Evolutionary conservation across 2,888 invertebrate species (phyloP).

Genomic region (Epiblema foenella): DNA sequence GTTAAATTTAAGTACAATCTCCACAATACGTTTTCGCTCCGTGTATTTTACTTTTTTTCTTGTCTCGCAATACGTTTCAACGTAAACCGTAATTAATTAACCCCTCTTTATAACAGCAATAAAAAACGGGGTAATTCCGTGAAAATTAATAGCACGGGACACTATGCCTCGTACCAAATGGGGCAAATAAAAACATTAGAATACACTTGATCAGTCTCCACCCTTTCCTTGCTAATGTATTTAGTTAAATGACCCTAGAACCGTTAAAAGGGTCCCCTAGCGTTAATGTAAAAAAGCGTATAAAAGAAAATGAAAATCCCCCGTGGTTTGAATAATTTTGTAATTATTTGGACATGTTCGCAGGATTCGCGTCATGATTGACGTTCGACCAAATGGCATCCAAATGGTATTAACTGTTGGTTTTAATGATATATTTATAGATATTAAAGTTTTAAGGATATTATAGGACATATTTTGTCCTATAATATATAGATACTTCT

Average conservation of each 20-base stretch:
- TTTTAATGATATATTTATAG: too few relatives aligned
- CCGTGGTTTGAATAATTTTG: slow-evolving; percentile 30
- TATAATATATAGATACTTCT: too few relatives aligned
- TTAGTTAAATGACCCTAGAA: slow-evolving; percentile 78
- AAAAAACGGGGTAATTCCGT: slow-evolving; percentile 41
- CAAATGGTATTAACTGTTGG: too few relatives aligned
- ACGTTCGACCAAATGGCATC: slow-evolving; percentile 8
- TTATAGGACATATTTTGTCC: too few relatives aligned
- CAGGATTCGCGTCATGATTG: slow-evolving; percentile 8
- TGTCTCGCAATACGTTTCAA: slow-evolving; percentile 10
- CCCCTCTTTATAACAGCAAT: slow-evolving; percentile 14
- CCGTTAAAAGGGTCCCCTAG: slow-evolving; percentile 65
- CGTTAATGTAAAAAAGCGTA: slow-evolving; percentile 52
- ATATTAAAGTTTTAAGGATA: too few relatives aligned
- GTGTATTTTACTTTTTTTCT: neutral
- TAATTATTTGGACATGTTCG: slow-evolving; percentile 25
- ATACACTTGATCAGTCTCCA: slow-evolving; percentile 78
- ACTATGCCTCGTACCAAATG: slow-evolving; percentile 52
- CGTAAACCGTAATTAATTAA: slow-evolving; percentile 35
- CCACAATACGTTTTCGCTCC: neutral
- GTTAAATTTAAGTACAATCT: neutral
- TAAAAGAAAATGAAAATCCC: slow-evolving; percentile 39
- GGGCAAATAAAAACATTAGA: slow-evolving; percentile 78
- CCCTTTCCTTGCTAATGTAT: slow-evolving; percentile 73
- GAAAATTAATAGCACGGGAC: slow-evolving; percentile 50